These are phyloP conservation scores for Boloria selene DNA, from an alignment of 2,888 invertebrate genomes.

Conservation along the genomic window DNA sequence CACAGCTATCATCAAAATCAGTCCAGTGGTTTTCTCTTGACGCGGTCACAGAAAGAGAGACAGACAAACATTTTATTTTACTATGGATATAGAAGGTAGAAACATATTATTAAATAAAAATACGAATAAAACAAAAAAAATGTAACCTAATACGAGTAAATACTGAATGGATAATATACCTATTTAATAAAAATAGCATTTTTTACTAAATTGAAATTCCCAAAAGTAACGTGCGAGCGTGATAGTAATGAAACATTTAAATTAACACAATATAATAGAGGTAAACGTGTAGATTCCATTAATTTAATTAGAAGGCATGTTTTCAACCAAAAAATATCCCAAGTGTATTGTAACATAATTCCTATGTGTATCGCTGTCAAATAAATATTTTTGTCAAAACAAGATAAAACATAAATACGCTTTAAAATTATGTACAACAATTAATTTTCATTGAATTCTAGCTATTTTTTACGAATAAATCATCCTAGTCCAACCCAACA, in stretches of 20 bases:
- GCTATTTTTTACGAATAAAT: no score
- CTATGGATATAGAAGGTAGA: no score
- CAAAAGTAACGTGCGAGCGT: constrained; percentile 31
- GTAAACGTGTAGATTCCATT: constrained; percentile 38
- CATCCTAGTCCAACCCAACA: no score
- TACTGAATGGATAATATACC: not conserved
- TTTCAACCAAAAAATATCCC: constrained; percentile 33
- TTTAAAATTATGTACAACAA: constrained; percentile 7
- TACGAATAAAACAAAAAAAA: not conserved
- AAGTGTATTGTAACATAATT: constrained; percentile 34
- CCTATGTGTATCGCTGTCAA: constrained; percentile 29
- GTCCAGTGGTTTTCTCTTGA: no score
- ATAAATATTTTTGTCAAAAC: constrained; percentile 22
- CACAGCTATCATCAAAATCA: no score
- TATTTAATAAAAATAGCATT: constrained; percentile 1
- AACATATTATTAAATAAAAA: no score
- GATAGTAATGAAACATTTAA: constrained; percentile 36
- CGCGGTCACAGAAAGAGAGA: no score
- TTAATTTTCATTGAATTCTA: constrained; percentile 1
- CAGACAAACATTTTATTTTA: no score
- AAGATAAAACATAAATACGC: constrained; percentile 15
- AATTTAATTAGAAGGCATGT: constrained; percentile 37
- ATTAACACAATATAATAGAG: constrained; percentile 38
- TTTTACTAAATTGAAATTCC: constrained; percentile 22
- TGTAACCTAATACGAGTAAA: not conserved